Evolutionary conservation across 2,797 vertebrate genomes (phyloP), one percentile per base, ranked within the genome.

Genomic region (Hippocampus kuda): DNA sequence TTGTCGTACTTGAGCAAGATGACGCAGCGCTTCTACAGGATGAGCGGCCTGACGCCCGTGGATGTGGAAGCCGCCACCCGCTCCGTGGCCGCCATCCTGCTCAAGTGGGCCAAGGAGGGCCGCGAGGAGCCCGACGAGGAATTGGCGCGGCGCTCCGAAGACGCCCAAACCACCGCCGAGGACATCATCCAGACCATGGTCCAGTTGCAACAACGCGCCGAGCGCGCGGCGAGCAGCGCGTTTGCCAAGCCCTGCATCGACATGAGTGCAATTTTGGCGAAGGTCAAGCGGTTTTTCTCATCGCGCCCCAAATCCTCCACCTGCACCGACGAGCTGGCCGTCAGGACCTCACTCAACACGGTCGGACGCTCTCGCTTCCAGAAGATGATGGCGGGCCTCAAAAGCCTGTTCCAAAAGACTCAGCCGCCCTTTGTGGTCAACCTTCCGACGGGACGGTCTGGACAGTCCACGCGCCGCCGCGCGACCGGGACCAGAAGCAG

Each of bases 21-120:
- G 63, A 65, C 63, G 16, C 63, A 65, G 44, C 63, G 63, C 44
- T 65, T 65, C 24, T 65, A 65, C n/a, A 26, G 24, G 24, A 65
- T 65, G 63, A 65, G 63, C 63, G 63, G 63, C n/a, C 22, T 65
- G 42, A 65, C 63, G 24, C 42, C 63, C 2, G 44, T 65, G 44
- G 63, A 65, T 7, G 44, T 18, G 24, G 63, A 65, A 2, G 24
- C 24, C 24, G 63, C 63, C 6, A 48, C 63, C 15, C 42, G 6
- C n/a, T 26, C 24, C 7, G 44, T 65, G 24, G 63, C 63, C 3
- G 22, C 42, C 15, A 65, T 65, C 42, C 24, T 65, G 7, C 63
- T 65, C n/a, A 65, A 65, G 63, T 65, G 63, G 63, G 44, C 63
- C 42, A 46, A 65, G 44, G 63, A 65, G 63, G 44, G 63, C 5